Evolutionary conservation across 2,888 invertebrate species (phyloP).

Genomic region (Aphrophora alni): DNA sequence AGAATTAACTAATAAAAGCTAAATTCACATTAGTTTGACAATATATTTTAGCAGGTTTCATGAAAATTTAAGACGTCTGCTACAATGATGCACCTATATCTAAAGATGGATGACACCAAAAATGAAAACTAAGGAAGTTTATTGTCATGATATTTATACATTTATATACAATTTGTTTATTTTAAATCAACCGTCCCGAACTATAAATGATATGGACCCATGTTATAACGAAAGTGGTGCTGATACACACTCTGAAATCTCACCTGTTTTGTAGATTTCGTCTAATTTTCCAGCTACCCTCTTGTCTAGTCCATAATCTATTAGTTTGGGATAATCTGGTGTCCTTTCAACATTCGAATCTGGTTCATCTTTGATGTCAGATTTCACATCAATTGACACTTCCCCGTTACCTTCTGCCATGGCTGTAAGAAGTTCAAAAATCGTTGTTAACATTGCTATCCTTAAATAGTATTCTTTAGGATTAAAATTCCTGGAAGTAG

Average conservation of each 20-base stretch:
- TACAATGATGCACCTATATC: neutral
- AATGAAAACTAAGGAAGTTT: constrained; percentile 33
- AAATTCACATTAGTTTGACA: too few relatives aligned
- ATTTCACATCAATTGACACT: constrained; percentile 73
- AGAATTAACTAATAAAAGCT: too few relatives aligned
- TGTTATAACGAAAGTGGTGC: constrained; percentile 8
- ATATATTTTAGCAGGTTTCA: neutral
- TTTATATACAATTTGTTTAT: constrained; percentile 34
- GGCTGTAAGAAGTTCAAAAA: constrained; percentile 60
- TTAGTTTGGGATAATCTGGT: constrained; percentile 92
- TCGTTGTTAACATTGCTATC: constrained; percentile 34
- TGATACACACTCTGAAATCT: constrained; percentile 41
- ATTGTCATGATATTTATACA: constrained; percentile 35
- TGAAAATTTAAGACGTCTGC: constrained; percentile 22
- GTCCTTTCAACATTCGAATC: constrained; percentile 72
- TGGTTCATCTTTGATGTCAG: constrained; percentile 66
- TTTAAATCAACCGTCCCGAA: constrained; percentile 10
- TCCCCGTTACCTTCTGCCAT: constrained; percentile 89
- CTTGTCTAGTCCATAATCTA: constrained; percentile 95
- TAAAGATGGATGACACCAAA: neutral
- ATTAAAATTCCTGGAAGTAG: neutral
- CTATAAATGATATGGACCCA: constrained; percentile 16
- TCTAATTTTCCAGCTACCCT: constrained; percentile 94
- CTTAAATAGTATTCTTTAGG: neutral
- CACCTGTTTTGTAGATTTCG: constrained; percentile 95